phyloP scores from a whole-genome alignment of 2,113 vertebrate genomes.

The Urocitellus parryii region DNA sequence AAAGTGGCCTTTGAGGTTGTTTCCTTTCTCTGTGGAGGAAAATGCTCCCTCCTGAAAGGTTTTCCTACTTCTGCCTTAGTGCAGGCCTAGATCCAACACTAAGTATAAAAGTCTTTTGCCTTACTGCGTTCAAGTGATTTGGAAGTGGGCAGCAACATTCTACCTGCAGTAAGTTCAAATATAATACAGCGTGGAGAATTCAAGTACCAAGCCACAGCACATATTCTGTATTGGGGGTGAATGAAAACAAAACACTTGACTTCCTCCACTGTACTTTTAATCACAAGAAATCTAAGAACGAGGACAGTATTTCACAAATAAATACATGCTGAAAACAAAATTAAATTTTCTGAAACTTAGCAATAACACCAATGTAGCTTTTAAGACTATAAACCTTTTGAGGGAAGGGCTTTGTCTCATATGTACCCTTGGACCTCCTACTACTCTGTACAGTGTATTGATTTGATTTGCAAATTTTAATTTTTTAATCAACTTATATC shows the following conservation, averaged over 20 bases:
- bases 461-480: neutral
- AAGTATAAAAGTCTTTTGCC: neutral
- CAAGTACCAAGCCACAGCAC: neutral
- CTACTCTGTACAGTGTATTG: neutral
- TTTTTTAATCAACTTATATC: neutral
- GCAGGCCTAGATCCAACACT: neutral
- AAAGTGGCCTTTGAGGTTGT: neutral
- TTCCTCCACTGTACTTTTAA: neutral
- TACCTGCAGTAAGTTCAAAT: constrained; percentile 12
- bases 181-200: neutral
- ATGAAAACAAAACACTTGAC: neutral
- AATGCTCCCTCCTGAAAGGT: neutral
- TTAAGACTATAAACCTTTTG: neutral
- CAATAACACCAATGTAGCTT: neutral
- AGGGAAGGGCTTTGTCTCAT: neutral
- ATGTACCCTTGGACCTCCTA: neutral
- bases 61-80: neutral
- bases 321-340: neutral
- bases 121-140: neutral
- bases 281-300: neutral
- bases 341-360: neutral
- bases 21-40: neutral
- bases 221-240: neutral
- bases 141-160: neutral
- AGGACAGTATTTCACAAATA: neutral